A percentile compares a stretch with the other conserved stretches of the same genome.
Evolutionary conservation across 2,888 invertebrate species (phyloP).

Genomic region (Chaitophorus viminalis): DNA sequence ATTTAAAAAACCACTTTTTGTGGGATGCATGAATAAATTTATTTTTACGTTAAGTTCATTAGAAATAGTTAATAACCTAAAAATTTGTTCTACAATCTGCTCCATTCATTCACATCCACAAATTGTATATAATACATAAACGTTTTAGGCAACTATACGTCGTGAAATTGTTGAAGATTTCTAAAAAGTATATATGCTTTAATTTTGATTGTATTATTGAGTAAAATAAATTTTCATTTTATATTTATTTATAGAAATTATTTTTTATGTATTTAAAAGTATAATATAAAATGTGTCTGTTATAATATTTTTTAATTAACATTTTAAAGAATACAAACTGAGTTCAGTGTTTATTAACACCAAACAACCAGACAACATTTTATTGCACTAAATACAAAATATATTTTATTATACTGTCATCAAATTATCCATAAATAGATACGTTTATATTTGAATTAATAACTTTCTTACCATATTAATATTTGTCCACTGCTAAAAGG

Average conservation of each 20-base stretch:
- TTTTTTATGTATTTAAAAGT: neutral
- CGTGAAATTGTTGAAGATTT: neutral
- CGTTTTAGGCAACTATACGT: neutral
- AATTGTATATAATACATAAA: neutral
- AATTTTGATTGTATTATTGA: neutral
- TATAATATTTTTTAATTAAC: neutral
- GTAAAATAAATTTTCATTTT: neutral
- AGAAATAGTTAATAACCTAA: neutral
- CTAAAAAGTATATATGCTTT: neutral
- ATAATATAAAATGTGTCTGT: neutral
- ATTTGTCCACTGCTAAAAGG: neutral
- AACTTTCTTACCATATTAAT: neutral
- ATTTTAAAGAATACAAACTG: neutral
- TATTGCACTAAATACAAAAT: neutral
- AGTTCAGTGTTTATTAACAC: neutral
- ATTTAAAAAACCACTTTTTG: neutral
- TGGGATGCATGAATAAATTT: neutral
- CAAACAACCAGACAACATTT: too few relatives aligned
- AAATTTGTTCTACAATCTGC: conserved; percentile 3
- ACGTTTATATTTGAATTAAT: neutral
- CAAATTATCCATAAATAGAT: neutral
- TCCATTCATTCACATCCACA: conserved; percentile 3
- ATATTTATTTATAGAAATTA: neutral
- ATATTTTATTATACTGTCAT: neutral
- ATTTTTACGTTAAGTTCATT: neutral